phyloP scores from a whole-genome alignment of 1,140 invertebrate genomes.

The Potamilus streckersoni region DNA sequence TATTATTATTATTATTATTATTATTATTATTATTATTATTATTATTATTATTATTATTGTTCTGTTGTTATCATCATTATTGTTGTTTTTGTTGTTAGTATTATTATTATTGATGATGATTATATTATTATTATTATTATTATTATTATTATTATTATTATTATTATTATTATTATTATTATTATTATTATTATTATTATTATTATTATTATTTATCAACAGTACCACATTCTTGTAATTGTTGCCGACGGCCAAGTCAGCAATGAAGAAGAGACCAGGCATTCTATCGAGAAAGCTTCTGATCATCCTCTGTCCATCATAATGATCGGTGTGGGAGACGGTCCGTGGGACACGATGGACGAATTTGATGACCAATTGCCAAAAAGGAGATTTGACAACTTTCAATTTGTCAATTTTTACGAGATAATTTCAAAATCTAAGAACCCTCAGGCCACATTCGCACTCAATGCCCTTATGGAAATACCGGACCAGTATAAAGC shows the following conservation, averaged over 20 bases:
- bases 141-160: too few relatives aligned
- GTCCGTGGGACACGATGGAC: constrained; percentile 71
- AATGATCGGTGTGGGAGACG: constrained; percentile 72
- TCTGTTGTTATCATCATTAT: too few relatives aligned
- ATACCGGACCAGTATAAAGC: constrained; percentile 71
- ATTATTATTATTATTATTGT: too few relatives aligned
- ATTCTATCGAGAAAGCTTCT: constrained; percentile 71
- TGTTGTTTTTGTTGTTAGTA: too few relatives aligned
- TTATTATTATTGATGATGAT: too few relatives aligned
- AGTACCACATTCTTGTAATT: constrained; percentile 71
- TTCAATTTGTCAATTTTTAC: constrained; percentile 72
- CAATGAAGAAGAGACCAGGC: constrained; percentile 64
- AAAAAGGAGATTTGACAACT: constrained; percentile 71
- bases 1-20: too few relatives aligned
- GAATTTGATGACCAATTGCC: constrained; percentile 71
- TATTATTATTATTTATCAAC: background rate
- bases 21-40: too few relatives aligned
- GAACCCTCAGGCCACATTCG: constrained; percentile 67
- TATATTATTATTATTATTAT: too few relatives aligned
- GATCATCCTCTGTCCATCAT: constrained; percentile 71
- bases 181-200: too few relatives aligned
- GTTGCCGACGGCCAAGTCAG: constrained; percentile 71
- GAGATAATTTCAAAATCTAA: constrained; percentile 58
- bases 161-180: too few relatives aligned
- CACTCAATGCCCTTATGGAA: constrained; percentile 70